phyloP scores from a whole-genome alignment of 2,888 invertebrate genomes.

The Cosmorhoe ocellata region DNA sequence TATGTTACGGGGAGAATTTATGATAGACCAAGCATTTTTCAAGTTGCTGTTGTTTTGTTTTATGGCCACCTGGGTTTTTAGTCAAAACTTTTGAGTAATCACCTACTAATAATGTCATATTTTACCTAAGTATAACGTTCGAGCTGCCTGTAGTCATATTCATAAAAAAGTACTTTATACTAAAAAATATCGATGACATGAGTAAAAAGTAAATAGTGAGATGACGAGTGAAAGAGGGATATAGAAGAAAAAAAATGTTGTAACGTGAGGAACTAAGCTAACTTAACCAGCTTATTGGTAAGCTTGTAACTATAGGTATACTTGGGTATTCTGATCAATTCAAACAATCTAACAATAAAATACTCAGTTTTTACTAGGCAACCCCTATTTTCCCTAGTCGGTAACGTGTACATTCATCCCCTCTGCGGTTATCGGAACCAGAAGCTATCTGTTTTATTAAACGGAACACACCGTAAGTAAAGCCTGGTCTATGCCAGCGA shows the following conservation, averaged over 20 bases:
- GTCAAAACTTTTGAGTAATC: background rate
- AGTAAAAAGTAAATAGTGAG: too few relatives aligned
- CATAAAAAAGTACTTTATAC: too few relatives aligned
- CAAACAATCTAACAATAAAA: constrained; percentile 11
- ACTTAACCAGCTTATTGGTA: too few relatives aligned
- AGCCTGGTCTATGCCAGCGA: background rate
- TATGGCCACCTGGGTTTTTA: constrained; percentile 23
- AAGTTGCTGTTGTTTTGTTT: constrained; percentile 22
- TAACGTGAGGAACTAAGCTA: too few relatives aligned
- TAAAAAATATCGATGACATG: too few relatives aligned
- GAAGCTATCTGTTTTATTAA: constrained; percentile 38
- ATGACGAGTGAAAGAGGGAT: too few relatives aligned
- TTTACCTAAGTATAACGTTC: too few relatives aligned
- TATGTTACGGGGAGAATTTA: constrained; percentile 56
- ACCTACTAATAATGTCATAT: too few relatives aligned
- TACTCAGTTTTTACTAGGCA: constrained; percentile 11
- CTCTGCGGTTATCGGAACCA: constrained; percentile 35
- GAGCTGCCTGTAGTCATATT: too few relatives aligned
- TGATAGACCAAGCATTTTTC: constrained; percentile 47
- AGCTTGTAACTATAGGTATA: too few relatives aligned
- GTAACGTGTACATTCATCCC: constrained; percentile 27
- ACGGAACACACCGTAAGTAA: constrained; percentile 32
- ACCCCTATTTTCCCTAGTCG: constrained; percentile 7
- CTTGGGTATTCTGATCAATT: constrained; percentile 7
- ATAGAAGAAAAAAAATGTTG: too few relatives aligned